Evolutionary conservation across 1,140 invertebrate species (phyloP).

Genomic region (Micrasema minimum): DNA sequence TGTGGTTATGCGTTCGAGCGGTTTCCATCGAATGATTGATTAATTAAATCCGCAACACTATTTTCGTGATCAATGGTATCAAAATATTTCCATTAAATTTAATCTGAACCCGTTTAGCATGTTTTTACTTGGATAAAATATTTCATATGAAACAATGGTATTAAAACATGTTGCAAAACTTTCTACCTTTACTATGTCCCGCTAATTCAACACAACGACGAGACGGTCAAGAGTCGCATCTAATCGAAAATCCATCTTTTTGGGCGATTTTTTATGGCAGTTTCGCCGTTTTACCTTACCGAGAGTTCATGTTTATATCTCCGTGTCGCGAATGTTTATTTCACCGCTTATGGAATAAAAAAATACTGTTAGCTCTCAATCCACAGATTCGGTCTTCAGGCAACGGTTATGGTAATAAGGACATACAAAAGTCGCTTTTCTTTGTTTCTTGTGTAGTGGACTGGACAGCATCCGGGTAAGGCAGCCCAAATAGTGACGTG

Average conservation of each 20-base stretch:
- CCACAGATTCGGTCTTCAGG: slow-evolving; percentile 5
- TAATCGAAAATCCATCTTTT: background rate
- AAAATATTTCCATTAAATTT: no score
- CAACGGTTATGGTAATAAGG: slow-evolving; percentile 41
- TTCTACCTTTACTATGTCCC: slow-evolving; percentile 1
- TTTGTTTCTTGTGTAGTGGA: slow-evolving; percentile 13
- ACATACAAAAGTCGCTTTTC: slow-evolving; percentile 10
- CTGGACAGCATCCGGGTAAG: slow-evolving; percentile 27
- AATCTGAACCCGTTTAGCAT: no score
- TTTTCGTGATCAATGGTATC: no score
- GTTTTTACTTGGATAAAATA: no score
- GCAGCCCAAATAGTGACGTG: background rate
- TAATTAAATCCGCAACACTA: slow-evolving; percentile 2
- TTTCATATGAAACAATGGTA: no score
- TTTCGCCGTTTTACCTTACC: no score
- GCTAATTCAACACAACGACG: slow-evolving; percentile 10
- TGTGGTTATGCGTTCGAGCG: background rate
- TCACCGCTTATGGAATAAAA: slow-evolving; percentile 4
- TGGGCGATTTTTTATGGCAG: no score
- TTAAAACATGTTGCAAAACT: slow-evolving; percentile 3
- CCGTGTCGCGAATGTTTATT: slow-evolving; percentile 32
- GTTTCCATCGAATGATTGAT: background rate
- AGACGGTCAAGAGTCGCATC: background rate
- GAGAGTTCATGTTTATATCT: background rate
- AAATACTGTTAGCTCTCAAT: slow-evolving; percentile 2